Evolutionary conservation across 1,140 invertebrate genomes (phyloP), one percentile per base, ranked within the genome.

Genomic region (Pseudomyrmex flavicornis): DNA sequence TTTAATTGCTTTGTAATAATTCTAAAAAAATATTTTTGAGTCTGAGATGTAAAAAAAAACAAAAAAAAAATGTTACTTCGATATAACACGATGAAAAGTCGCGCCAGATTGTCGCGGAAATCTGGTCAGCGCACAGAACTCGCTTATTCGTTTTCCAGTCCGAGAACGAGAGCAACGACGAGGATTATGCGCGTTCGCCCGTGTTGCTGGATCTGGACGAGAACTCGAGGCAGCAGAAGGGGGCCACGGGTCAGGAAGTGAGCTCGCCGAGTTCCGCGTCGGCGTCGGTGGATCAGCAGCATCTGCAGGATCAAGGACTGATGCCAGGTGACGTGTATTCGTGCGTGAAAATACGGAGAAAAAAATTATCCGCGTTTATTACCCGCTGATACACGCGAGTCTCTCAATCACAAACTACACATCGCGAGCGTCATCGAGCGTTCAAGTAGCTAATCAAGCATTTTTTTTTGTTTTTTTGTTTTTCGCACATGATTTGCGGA

Each of bases 201-300:
- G 89, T 94, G 2, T 79, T 94, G 22, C 82, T 94, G 46, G 93
- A 94, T 74, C 84, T 94, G 12, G 94, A 94, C 68, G 93, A 94
- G 79, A 94, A 93, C 82, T 92, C 92, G 13, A 94, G 93, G n/a
- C 90, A 89, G 15, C 88, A 89, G 76, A 88, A 91, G 61, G 17
- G 17, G 17, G 84, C 59, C 26, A 65, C 76, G 2, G 63, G 12
- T 46, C 85, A 70, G 7, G 63, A 88, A 46, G 74, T 63, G 8
- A 72, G 12, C 22, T 82, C 74, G 5, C 26, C 62, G 26, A 66
- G 65, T 9, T 58, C 56, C 0, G 44, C 76, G 2, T 2, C 58
- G 2, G n/a, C 26, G 17, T 17, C 17, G 4, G 50, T 83, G 22
- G 50, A 82, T 59, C 88, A 89, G 35, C 85, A 84, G 22, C 85